These are phyloP conservation scores for Oryzias javanicus DNA, from an alignment of 2,113 vertebrate species.

Conservation along the genomic window DNA sequence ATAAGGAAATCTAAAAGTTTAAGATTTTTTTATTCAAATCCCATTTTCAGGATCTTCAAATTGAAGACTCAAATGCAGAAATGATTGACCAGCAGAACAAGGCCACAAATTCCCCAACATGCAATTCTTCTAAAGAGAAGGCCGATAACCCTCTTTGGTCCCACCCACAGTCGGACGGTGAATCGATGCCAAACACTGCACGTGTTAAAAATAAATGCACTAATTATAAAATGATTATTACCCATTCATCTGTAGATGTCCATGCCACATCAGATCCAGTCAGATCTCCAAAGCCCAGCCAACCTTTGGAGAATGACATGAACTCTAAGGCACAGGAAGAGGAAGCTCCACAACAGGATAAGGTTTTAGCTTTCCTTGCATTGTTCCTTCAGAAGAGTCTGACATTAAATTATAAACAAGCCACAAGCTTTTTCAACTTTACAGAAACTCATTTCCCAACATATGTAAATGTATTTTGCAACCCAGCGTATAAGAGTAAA, in stretches of 20 bases:
- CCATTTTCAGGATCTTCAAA: slow-evolving; percentile 22
- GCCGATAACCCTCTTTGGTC: slow-evolving; percentile 2
- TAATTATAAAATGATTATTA: too few relatives aligned
- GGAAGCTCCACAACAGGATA: slow-evolving; percentile 16
- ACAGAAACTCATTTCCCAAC: too few relatives aligned
- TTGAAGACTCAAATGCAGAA: slow-evolving; percentile 25
- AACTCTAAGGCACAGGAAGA: slow-evolving; percentile 13
- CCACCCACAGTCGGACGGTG: slow-evolving; percentile 31
- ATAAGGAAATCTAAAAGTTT: not conserved
- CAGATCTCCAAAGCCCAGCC: slow-evolving; percentile 37
- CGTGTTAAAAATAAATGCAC: too few relatives aligned
- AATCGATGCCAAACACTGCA: not conserved
- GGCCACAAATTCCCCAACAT: slow-evolving; percentile 10
- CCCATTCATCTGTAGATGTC: not conserved
- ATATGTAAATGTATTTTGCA: too few relatives aligned
- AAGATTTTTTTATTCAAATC: not conserved
- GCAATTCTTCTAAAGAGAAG: slow-evolving; percentile 2
- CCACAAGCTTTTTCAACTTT: too few relatives aligned
- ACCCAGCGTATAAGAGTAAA: too few relatives aligned
- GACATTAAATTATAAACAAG: not conserved
- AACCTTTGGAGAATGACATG: slow-evolving; percentile 14
- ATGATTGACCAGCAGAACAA: slow-evolving; percentile 24
- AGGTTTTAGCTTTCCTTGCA: slow-evolving; percentile 18
- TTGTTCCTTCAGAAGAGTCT: not conserved
- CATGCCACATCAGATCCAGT: not conserved